Conservation (phyloP, 1,140 invertebrate genomes). For the Euborellia annulipes region DNA sequence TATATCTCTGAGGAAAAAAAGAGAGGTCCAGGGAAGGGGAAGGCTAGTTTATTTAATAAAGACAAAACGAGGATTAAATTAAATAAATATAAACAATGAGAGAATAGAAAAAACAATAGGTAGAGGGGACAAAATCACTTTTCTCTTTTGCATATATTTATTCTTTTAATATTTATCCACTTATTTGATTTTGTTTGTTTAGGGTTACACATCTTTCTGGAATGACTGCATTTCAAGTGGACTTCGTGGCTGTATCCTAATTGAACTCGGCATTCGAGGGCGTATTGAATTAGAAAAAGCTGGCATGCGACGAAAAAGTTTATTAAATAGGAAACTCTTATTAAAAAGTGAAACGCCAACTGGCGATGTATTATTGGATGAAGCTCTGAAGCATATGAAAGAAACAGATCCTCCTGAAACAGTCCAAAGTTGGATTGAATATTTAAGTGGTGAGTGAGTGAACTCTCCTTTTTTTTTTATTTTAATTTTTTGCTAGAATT, state of each 20-base stretch:
- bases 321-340: constrained; percentile 64
- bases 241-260: constrained; percentile 92
- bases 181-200: constrained; percentile 24
- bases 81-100: no score
- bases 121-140: no score
- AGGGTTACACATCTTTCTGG: constrained; percentile 99
- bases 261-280: constrained; percentile 87
- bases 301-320: constrained; percentile 83
- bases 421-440: constrained; percentile 99
- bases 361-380: constrained; percentile 95
- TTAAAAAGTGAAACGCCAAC: constrained; percentile 81
- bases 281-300: constrained; percentile 92
- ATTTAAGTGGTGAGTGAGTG: constrained; percentile 73
- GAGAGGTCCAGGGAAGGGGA: no score
- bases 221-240: constrained; percentile 99
- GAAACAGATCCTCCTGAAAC: constrained; percentile 94
- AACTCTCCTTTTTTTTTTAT: no score
- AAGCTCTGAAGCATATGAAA: constrained; percentile 96
- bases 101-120: no score
- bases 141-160: no score
- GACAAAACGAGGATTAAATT: no score
- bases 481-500: constrained; percentile 8
- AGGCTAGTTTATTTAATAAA: no score
- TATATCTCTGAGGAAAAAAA: no score
- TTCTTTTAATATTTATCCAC: no score